Percentiles rank a stretch among this genome's conserved stretches.
These are phyloP conservation scores for Sinonovacula constricta DNA, from an alignment of 1,140 invertebrate species.

Conservation along the genomic window DNA sequence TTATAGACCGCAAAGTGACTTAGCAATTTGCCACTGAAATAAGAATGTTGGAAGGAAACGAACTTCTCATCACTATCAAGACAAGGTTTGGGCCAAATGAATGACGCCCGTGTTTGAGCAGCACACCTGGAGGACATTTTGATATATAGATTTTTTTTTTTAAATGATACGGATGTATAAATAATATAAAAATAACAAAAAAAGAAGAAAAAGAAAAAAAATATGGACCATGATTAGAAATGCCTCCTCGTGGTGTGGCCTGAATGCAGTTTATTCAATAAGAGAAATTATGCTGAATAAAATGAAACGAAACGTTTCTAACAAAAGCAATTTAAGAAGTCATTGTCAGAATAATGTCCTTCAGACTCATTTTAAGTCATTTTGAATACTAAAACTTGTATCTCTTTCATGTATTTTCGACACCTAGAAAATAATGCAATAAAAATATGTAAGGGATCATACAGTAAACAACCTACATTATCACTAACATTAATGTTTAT, in stretches of 20 bases:
- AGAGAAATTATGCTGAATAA: background rate
- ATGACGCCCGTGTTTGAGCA: background rate
- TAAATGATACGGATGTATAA: background rate
- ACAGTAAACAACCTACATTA: background rate
- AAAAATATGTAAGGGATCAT: background rate
- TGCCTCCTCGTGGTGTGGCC: background rate
- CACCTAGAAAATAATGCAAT: background rate
- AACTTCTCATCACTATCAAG: background rate
- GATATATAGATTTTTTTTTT: background rate
- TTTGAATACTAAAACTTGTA: slow-evolving; percentile 1
- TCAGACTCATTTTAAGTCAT: slow-evolving; percentile 1
- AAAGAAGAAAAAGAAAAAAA: slow-evolving; percentile 1
- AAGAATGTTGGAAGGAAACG: background rate
- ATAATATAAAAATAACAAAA: background rate
- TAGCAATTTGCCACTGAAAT: background rate
- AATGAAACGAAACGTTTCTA: background rate
- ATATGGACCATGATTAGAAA: background rate
- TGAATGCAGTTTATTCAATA: background rate
- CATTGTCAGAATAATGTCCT: slow-evolving; percentile 1
- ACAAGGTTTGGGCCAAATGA: background rate
- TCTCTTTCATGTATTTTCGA: background rate
- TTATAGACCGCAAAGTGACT: background rate
- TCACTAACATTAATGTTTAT: slow-evolving; percentile 1
- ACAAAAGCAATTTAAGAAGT: background rate
- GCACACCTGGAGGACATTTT: background rate